Percentiles rank a stretch among this genome's conserved stretches.
Conservation (phyloP, 2,797 vertebrate genomes). For the Oreortyx pictus region DNA sequence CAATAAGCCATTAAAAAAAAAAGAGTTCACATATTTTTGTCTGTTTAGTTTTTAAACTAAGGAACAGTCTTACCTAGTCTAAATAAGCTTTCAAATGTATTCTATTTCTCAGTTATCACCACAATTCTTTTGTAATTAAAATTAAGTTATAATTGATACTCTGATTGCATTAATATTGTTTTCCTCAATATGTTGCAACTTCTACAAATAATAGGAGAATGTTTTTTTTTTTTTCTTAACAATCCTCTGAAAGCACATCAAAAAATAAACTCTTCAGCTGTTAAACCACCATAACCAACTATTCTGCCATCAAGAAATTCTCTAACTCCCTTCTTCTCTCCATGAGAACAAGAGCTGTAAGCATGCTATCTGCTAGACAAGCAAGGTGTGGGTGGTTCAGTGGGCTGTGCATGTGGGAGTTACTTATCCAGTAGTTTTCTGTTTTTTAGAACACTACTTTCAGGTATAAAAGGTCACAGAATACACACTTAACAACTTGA, state of each 20-base stretch:
- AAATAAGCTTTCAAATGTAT: not conserved
- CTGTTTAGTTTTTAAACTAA: not conserved
- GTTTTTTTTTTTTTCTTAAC: not conserved
- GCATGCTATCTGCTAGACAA: not conserved
- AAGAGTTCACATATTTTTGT: not conserved
- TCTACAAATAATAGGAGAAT: not conserved
- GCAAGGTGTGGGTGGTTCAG: constrained; percentile 8
- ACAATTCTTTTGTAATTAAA: not conserved
- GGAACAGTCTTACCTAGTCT: not conserved
- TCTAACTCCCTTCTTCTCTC: not conserved
- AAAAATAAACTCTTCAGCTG: not conserved
- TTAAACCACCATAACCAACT: not conserved
- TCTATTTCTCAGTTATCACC: not conserved
- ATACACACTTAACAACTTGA: constrained; percentile 5
- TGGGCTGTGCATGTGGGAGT: not conserved
- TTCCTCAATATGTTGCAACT: not conserved
- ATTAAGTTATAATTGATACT: not conserved
- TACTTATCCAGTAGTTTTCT: constrained; percentile 15
- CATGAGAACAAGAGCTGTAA: not conserved
- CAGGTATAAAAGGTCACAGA: constrained; percentile 42
- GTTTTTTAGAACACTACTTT: constrained; percentile 27
- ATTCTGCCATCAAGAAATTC: constrained; percentile 12
- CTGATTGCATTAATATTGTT: not conserved
- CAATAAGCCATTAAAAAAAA: not conserved
- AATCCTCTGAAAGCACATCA: not conserved